phyloP scores from a whole-genome alignment of 2,888 invertebrate species.

The Proisotoma minuta region DNA sequence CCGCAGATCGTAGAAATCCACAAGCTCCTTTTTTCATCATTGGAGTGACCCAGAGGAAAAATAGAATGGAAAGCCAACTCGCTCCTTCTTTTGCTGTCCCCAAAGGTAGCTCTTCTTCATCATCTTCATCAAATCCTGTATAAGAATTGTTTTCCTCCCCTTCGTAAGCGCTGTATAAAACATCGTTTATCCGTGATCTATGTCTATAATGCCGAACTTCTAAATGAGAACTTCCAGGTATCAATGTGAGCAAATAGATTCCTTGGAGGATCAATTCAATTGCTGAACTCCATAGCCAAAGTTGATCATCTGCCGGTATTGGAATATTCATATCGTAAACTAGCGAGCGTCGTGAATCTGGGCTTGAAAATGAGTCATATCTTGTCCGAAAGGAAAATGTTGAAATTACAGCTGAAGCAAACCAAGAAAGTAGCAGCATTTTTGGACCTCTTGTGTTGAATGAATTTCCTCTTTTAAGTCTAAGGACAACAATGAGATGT shows the following conservation, averaged over 20 bases:
- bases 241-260: constrained; percentile 65
- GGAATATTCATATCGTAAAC: too few relatives aligned
- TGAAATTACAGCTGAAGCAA: constrained; percentile 63
- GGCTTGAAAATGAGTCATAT: not conserved
- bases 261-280: constrained; percentile 56
- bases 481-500: constrained; percentile 70
- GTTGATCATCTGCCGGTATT: constrained; percentile 12
- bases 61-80: constrained; percentile 61
- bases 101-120: constrained; percentile 62
- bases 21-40: constrained; percentile 74
- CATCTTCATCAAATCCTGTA: constrained; percentile 61
- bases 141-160: constrained; percentile 53
- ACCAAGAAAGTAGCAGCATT: constrained; percentile 64
- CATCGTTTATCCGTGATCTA: constrained; percentile 25
- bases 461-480: constrained; percentile 56
- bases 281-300: constrained; percentile 42
- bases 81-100: constrained; percentile 78
- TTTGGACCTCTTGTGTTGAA: constrained; percentile 70
- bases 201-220: constrained; percentile 42
- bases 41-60: constrained; percentile 83
- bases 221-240: constrained; percentile 57
- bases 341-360: not conserved
- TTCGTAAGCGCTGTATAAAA: constrained; percentile 39
- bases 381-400: constrained; percentile 65
- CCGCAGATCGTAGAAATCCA: constrained; percentile 65